Percentiles rank a stretch among this genome's conserved stretches.
Conservation (phyloP, 1,140 invertebrate genomes). For the Cheumatopsyche charites region DNA sequence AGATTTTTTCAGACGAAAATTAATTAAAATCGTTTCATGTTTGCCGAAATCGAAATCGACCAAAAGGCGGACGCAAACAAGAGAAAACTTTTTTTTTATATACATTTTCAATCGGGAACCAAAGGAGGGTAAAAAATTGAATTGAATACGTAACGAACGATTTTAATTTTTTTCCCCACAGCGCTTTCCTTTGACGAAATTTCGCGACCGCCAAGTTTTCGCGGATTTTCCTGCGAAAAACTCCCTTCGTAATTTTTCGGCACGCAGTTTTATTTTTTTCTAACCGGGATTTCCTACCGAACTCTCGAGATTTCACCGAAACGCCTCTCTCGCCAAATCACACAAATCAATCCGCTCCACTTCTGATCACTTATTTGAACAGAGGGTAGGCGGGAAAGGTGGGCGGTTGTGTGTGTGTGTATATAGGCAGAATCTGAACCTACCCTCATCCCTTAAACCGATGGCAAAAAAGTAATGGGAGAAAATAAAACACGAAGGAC, state of each 20-base stretch:
- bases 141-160: slow-evolving; percentile 6
- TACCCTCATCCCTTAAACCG: no score
- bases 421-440: no score
- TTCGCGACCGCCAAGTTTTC: background rate
- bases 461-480: background rate
- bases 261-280: background rate
- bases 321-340: slow-evolving; percentile 20
- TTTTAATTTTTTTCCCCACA: slow-evolving; percentile 5
- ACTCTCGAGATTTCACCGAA: background rate
- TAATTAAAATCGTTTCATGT: no score
- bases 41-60: background rate
- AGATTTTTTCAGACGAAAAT: no score
- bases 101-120: no score
- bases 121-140: background rate
- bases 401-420: no score
- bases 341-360: slow-evolving; percentile 31
- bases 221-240: background rate
- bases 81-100: no score
- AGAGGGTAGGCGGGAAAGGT: background rate
- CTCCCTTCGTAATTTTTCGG: background rate
- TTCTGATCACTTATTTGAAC: slow-evolving; percentile 36
- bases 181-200: background rate
- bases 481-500: slow-evolving; percentile 18
- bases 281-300: background rate
- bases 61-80: no score